Evolutionary conservation across 2,113 vertebrate genomes (phyloP).

Genomic region (Nerophis ophidion): DNA sequence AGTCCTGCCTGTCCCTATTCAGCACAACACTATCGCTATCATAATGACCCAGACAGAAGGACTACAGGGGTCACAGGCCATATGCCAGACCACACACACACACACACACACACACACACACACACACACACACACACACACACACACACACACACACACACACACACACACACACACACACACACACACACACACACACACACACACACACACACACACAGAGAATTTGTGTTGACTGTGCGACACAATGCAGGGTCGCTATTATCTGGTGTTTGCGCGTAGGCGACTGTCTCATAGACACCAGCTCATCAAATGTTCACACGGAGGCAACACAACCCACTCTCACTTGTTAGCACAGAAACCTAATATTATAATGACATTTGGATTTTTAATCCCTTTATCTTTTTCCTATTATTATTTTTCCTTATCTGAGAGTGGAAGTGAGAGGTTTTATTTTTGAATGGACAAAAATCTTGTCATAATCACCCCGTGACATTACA

Average conservation of each 20-base stretch:
- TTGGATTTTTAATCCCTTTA: not conserved
- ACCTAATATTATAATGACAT: not conserved
- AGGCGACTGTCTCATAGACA: constrained; percentile 4
- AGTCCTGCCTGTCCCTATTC: constrained; percentile 3
- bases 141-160: not conserved
- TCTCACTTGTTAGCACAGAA: not conserved
- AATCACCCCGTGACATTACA: constrained; percentile 1
- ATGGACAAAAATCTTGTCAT: not conserved
- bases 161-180: not conserved
- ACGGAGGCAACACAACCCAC: not conserved
- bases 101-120: not conserved
- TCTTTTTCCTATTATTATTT: not conserved
- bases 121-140: not conserved
- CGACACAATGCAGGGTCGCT: constrained; percentile 1
- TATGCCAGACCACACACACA: constrained; percentile 1
- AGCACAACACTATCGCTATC: constrained; percentile 2
- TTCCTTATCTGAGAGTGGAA: no score
- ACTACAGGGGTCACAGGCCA: constrained; percentile 3
- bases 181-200: not conserved
- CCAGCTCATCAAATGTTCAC: constrained; percentile 5
- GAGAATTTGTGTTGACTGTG: not conserved
- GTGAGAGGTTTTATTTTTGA: not conserved
- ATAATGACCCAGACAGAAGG: constrained; percentile 5
- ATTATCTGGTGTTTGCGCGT: constrained; percentile 1
- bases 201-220: not conserved